Evolutionary conservation across 2,113 vertebrate genomes (phyloP), one percentile per base, ranked within the genome.

Genomic region (Neotoma lepida): DNA sequence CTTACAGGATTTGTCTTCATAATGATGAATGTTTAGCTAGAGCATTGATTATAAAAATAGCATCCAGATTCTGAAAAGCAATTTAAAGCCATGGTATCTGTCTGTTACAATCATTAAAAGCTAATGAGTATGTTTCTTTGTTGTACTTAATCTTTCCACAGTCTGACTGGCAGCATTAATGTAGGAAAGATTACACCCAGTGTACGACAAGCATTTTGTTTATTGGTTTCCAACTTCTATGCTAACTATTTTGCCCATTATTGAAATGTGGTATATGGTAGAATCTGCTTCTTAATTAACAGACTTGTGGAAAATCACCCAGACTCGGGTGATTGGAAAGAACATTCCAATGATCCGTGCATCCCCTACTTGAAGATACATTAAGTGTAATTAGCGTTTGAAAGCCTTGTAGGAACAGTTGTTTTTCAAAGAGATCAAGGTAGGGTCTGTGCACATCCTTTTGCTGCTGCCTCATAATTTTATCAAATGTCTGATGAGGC

Each of bases 11-110:
- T 98, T 98, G 97, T 98, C 98, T 98, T 97, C 94, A 80, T 98
- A 97, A 97, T 98, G 97, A 98, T 30, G 2, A 98, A 97, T 97
- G 96, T 97, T 98, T 97, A 97, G 97, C 98, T 98, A 96, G 96
- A 97, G 97, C 98, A 98, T 97, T 97, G 98, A 97, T 98, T 98
- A 96, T 93, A 98, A 98, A 98, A 98, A 98, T 97, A 98, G 97
- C 98, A 98, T 95, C 92, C 73, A 97, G 96, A 96, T 95, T 98
- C 97, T 97, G 97, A 98, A 95, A 98, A 98, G 97, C 98, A 98
- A 97, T 98, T 98, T 98, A 95, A 98, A 98, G 95, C 95, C 96
- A 93, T 0, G 7, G 13, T 97, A 97, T 98, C 97, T 97, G 96
- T 97, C 93, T 97, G 94, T 97, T 97, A 93, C 76, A 71, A 98